Base-by-base conservation (phyloP, 2,888 invertebrate species). In the Tiliacea citrago region DNA sequence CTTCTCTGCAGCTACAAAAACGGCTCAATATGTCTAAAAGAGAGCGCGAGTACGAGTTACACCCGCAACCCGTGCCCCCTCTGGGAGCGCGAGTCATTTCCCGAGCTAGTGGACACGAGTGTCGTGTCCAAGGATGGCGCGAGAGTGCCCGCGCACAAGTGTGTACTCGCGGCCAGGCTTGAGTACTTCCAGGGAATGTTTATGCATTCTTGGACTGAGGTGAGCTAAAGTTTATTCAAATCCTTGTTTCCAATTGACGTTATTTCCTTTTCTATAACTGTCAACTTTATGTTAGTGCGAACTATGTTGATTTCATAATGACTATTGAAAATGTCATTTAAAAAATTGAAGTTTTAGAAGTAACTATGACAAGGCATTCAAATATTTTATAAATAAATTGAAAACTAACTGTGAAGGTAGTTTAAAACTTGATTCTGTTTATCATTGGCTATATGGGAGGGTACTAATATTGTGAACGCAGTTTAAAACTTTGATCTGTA, bases 161-260 rank as follows among this genome's bases (percentile, higher is more conserved):
- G 98, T 90, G 95, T 99, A n/a, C 93, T 99, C 29, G 97, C 98
- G 0, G 98, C 98, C 0, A 94, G 98, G 51, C 94, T 98, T n/a
- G 98, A 99, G 83, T 99, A 99, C 93, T 99, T 99, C 91, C 97
- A 97, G 79, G 98, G 98, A 88, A 98, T 99, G 98, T 98, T 99
- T 87, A 97, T 97, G 89, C 97, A 97, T 88, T 97, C 98, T 61
- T 99, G 98, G 98, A 96, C 97, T 67, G 98, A 98, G 97, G 98
- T 98, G 12, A 18, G 67, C 21, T 69, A 39, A 1, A 21, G 12
- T 35, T 3, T 60, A 60, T 29, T 35, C 12, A 12, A 60, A 60
- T 18, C 1, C 7, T 35, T 12, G 21, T 45, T 42, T 45, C 18
- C 16, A 42, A 35, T 21, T 60, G 35, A 42, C 6, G 9, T 62